Evolutionary conservation across 2,888 invertebrate species (phyloP), one percentile per base, ranked within the genome.

Genomic region (Diaphora mendica): DNA sequence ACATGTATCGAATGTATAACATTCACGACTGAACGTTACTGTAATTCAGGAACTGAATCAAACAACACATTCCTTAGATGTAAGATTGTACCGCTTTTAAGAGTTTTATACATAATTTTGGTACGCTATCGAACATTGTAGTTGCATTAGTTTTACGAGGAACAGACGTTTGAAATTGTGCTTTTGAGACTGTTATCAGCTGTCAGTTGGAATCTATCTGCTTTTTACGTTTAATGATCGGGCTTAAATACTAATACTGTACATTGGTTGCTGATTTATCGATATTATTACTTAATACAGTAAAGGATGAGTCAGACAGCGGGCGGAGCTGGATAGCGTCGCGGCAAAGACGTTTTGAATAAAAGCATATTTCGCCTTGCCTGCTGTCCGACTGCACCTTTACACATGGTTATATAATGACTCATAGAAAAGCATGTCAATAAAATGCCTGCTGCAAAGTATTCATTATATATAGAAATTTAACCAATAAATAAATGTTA

Each of bases 1-100:
- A 68, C 35, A 11, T 44, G 35, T 64, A 71, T 64, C 33, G 71
- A 71, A 68, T 68, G 67, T 70, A 51, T 69, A 51, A 68, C 68
- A 74, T 74, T 64, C 71, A 74, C 44, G 74, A 74, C 71, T 74
- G 74, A 74, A 67, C 74, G 68, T 68, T 65, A 64, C 62, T 71
- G 71, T 64, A 68, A 71, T 64, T 30, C 42, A 65, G n/a, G 64
- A 51, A 68, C 55, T 71, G 64, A 74, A 44, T 55, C 67, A 33
- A 70, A 67, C 23, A 44, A 68, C 64, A 73, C 73, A 67, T 70
- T 70, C 70, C 74, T 67, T 74, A 68, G 64, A 73, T 51, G 26
- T 72, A 33, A 66, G 30, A 70, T 73, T 73, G 73, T 69, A 68
- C 26, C 35, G 66, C 66, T 73, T 73, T 35, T 15, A 64, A 33